Conservation (phyloP, 2,797 vertebrate genomes). For the Brachyrhaphis roseni region DNA sequence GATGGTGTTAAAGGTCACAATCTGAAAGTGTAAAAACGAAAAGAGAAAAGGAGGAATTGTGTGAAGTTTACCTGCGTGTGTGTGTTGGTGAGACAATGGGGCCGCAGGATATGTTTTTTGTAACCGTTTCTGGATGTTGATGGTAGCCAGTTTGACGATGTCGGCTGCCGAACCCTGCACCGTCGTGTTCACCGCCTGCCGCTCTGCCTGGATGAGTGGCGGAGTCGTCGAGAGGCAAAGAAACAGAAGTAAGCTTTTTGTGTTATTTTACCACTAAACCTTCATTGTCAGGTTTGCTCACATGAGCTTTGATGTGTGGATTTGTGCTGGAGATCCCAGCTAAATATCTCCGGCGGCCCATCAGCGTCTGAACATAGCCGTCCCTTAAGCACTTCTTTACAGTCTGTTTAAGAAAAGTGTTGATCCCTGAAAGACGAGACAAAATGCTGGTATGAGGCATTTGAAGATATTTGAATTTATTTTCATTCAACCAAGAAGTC, state of each 20-base stretch:
- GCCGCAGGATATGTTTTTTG: slow-evolving; percentile 76
- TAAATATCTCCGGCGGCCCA: slow-evolving; percentile 92
- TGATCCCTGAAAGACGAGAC: slow-evolving; percentile 85
- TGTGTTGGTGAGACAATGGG: slow-evolving; percentile 86
- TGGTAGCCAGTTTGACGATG: slow-evolving; percentile 95
- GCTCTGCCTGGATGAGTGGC: slow-evolving; percentile 85
- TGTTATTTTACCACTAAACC: not conserved
- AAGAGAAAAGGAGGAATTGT: fast-evolving
- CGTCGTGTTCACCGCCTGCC: slow-evolving; percentile 95
- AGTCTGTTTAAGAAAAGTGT: slow-evolving; percentile 88
- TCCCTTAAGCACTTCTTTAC: slow-evolving; percentile 89
- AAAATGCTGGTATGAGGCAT: not conserved
- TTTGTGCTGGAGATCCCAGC: slow-evolving; percentile 90
- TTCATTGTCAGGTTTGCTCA: slow-evolving; percentile 62
- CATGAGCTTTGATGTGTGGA: slow-evolving; percentile 88
- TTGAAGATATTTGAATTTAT: not conserved
- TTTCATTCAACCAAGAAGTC: not conserved
- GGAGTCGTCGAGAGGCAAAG: not conserved
- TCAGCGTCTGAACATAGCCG: slow-evolving; percentile 93
- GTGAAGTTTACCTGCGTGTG: slow-evolving; percentile 59
- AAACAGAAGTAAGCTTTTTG: not conserved
- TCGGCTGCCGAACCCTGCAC: slow-evolving; percentile 97
- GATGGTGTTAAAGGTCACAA: not conserved
- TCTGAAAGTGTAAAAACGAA: not conserved
- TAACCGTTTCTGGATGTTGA: slow-evolving; percentile 90